Conservation (phyloP, 2,113 vertebrate genomes). For the Pandion haliaetus region DNA sequence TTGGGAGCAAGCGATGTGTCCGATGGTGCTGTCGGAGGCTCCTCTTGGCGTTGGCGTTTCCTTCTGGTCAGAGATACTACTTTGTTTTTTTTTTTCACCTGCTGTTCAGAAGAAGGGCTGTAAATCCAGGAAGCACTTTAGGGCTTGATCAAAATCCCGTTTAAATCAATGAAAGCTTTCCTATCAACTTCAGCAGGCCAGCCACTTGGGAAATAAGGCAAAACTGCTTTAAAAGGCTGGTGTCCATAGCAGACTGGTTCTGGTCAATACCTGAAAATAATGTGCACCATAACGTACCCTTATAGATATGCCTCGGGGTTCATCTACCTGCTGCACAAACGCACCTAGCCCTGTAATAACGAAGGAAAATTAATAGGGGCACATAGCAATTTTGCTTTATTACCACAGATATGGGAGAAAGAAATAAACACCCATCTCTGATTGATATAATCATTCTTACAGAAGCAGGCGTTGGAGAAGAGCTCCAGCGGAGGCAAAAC, state of each 20-base stretch:
- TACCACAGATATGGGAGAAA: background rate
- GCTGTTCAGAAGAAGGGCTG: background rate
- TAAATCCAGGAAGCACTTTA: background rate
- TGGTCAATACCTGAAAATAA: background rate
- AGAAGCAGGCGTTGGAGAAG: background rate
- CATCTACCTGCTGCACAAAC: background rate
- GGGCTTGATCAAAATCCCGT: background rate
- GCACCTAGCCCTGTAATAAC: background rate
- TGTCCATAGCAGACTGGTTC: background rate
- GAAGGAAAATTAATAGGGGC: background rate
- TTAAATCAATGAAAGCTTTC: background rate
- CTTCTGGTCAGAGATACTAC: background rate
- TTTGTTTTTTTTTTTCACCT: background rate
- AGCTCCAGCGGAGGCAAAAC: background rate
- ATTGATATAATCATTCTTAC: background rate
- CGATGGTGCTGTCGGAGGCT: fast-evolving
- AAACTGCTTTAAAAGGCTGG: background rate
- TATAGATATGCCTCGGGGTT: background rate
- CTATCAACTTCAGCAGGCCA: background rate
- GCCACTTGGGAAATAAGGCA: background rate
- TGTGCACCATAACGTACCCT: fast-evolving
- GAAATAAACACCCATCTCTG: background rate
- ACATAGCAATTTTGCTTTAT: background rate
- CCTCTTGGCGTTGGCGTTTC: background rate
- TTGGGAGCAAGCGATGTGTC: background rate